A percentile compares a stretch with the other conserved stretches of the same genome.
These are phyloP conservation scores for Cinara cedri DNA, from an alignment of 2,888 invertebrate genomes.

Conservation along the genomic window DNA sequence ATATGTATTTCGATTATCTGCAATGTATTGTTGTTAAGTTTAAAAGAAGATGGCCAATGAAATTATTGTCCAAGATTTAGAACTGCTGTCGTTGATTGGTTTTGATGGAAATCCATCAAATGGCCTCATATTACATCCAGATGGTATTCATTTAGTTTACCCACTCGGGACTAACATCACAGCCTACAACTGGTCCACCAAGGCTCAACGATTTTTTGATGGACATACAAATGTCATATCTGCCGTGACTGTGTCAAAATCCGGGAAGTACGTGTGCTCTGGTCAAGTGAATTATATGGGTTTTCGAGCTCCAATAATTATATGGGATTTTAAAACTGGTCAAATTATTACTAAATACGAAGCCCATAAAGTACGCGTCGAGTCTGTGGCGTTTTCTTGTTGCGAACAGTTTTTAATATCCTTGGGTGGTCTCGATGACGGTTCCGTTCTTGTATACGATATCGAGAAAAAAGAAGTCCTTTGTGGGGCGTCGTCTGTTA, in stretches of 20 bases:
- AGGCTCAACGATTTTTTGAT: conserved; percentile 76
- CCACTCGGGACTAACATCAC: conserved; percentile 81
- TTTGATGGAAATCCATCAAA: conserved; percentile 69
- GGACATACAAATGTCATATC: conserved; percentile 83
- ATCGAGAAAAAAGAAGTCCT: conserved; percentile 67
- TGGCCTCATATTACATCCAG: conserved; percentile 76
- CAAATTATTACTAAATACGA: conserved; percentile 74
- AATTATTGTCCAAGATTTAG: conserved; percentile 67
- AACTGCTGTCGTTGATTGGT: conserved; percentile 76
- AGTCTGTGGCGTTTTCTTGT: conserved; percentile 81
- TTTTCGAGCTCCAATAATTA: conserved; percentile 73
- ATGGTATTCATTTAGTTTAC: conserved; percentile 74
- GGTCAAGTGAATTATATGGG: conserved; percentile 92
- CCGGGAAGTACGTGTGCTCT: conserved; percentile 82
- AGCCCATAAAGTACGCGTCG: conserved; percentile 86
- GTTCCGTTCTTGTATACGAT: conserved; percentile 85
- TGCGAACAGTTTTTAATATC: conserved; percentile 83
- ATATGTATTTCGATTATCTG: background rate
- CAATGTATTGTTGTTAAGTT: background rate
- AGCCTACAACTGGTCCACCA: conserved; percentile 72
- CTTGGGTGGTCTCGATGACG: conserved; percentile 89
- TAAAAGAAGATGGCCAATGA: conserved; percentile 41
- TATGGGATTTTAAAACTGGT: conserved; percentile 82
- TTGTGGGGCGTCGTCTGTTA: conserved; percentile 67
- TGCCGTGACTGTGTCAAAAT: conserved; percentile 74